Base-by-base conservation (phyloP, 2,113 vertebrate species). In the Apteryx owenii region DNA sequence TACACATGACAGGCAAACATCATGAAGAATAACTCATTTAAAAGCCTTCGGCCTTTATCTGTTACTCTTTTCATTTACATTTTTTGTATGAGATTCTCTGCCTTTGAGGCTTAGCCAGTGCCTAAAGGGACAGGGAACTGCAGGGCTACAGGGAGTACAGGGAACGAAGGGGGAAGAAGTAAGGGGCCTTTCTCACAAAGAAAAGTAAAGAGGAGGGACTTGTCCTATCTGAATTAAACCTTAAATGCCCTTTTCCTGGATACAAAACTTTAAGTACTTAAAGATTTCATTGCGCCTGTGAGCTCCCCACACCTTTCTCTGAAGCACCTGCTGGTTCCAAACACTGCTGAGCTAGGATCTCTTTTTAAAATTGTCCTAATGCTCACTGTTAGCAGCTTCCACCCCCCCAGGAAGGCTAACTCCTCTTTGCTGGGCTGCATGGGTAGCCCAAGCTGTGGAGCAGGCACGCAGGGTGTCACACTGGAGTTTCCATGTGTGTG, bases 1-100 rank as follows among this genome's bases (percentile, higher is more conserved):
- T 93, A 82, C 23, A 93, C 11, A 65, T 94, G 94, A 94, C 92
- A 96, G 90, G 78, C 85, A 84, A 97, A 33, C 85, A 92, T 94
- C 31, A 93, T 26, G 48, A 92, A 87, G 82, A 94, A 90, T 93
- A 97, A 91, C 46, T 96, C 17, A 85, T 91, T 84, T 81, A 40
- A 96, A 88, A 93, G 11, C 54, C 58, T 88, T 95, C 93, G 29
- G 72, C 54, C 79, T 87, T 94, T 78, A 64, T 87, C 70, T 88
- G 62, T 90, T 97, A 36, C 87, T 93, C 70, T 91, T 94, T 94
- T 91, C 7, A 65, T 86, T 91, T 78, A 58, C 10, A 10, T 38
- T 87, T 85, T 81, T 81, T 42, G 13, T 31, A 64, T 69, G 51
- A 97, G 18, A 65, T 51, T 93, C 29, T 7, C 42, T 85, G 62